Evolutionary conservation across 2,888 invertebrate species (phyloP).

Genomic region (Amphiduros pacificus): DNA sequence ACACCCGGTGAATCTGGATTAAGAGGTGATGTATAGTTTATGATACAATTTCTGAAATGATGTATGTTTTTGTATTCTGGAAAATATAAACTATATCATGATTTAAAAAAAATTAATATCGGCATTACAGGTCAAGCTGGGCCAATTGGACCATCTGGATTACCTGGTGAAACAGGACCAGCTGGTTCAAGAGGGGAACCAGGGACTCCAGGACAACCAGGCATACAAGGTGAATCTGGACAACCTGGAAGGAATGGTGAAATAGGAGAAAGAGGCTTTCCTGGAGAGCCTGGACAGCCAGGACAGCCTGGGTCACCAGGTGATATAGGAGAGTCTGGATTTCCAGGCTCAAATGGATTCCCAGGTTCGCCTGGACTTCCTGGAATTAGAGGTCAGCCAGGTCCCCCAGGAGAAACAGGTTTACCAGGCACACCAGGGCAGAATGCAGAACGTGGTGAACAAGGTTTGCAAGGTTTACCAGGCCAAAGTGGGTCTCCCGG

Average conservation of each 20-base stretch:
- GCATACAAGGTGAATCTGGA: conserved; percentile 3
- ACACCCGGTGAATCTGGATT: conserved; percentile 13
- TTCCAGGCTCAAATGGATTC: conserved; percentile 15
- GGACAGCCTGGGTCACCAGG: conserved; percentile 9
- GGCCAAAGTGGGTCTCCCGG: conserved; percentile 21
- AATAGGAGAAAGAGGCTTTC: conserved; percentile 18
- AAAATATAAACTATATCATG: no score
- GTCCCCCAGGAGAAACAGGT: conserved; percentile 23
- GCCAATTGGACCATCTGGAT: conserved; percentile 12
- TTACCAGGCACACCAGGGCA: background rate
- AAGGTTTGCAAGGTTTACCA: conserved; percentile 15
- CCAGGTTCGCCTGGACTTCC: background rate
- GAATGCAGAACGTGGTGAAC: background rate
- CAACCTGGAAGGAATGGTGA: conserved; percentile 20
- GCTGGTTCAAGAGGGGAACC: conserved; percentile 7
- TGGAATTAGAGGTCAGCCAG: conserved; percentile 57
- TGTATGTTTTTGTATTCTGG: background rate
- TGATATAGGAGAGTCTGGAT: conserved; percentile 5
- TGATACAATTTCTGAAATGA: no score
- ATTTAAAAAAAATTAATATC: no score
- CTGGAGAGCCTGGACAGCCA: conserved; percentile 16
- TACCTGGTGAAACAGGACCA: conserved; percentile 14
- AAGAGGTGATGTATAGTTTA: no score
- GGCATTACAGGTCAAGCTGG: conserved; percentile 10
- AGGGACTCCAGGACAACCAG: conserved; percentile 22